phyloP scores from a whole-genome alignment of 2,888 invertebrate genomes.

The Glyphotaelius pellucidus region DNA sequence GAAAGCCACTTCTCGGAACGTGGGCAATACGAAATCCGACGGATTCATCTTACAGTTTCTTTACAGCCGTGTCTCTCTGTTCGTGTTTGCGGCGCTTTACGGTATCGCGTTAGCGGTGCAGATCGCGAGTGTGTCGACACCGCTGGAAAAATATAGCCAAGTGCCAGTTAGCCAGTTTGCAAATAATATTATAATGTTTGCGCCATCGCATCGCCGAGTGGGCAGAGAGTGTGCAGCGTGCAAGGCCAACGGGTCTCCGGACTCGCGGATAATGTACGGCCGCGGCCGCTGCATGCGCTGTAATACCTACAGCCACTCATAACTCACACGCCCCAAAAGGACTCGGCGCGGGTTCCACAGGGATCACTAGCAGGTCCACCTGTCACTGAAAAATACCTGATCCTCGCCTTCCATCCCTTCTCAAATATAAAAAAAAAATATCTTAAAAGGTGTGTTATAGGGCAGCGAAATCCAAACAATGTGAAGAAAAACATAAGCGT shows the following conservation, averaged over 20 bases:
- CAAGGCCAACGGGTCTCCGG: constrained; percentile 27
- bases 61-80: not conserved
- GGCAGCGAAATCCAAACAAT: not conserved
- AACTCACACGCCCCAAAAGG: not conserved
- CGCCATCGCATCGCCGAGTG: constrained; percentile 53
- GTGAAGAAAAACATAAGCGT: too few species aligned
- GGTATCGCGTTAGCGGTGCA: constrained; percentile 8
- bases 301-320: not conserved
- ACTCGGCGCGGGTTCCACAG: constrained; percentile 14
- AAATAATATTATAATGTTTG: constrained; percentile 57
- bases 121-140: constrained; percentile 54
- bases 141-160: constrained; percentile 60
- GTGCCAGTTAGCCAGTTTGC: constrained; percentile 51
- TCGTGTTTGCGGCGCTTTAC: constrained; percentile 27
- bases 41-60: not conserved
- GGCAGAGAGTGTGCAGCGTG: constrained; percentile 47
- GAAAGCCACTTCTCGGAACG: not conserved
- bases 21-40: not conserved
- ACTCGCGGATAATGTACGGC: not conserved
- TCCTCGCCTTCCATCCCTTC: not conserved
- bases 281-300: not conserved
- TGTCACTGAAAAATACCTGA: not conserved
- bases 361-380: not conserved
- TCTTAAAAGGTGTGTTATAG: not conserved
- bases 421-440: not conserved